Evolutionary conservation across 2,888 invertebrate genomes (phyloP), one percentile per base, ranked within the genome.

Genomic region (Cinara cedri): DNA sequence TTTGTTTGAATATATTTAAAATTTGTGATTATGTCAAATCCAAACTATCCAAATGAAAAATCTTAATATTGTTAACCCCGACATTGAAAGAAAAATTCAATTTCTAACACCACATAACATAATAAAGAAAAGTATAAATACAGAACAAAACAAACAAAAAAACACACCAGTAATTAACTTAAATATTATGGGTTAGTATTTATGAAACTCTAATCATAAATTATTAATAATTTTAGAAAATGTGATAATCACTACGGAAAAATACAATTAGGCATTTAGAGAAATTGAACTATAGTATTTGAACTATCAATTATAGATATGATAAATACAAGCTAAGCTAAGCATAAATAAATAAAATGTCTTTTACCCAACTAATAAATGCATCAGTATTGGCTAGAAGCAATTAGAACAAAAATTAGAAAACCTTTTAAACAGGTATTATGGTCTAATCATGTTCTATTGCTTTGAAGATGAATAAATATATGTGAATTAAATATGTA

Each of bases 351-450:
- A 24, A 57, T 8, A 14, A 49, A 34, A 42, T 19, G 21, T 21
- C 11, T 21, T 21, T 21, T 16, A 74, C 11, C 16, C 9, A 51
- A 63, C 21, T 24, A 54, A 74, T 63, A 42, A 63, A 63, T 42
- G 11, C 16, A 49, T 26, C 1, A 63, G 8, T 14, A 63, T 8
- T 63, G 6, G 11, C 11, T 42, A 63, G 51, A 74, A 74, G 63
- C 74, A 63, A 62, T 54, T 54, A n/a, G 24, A 62, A 62, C 21
- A 72, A 72, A 16, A 24, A 62, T 11, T 49, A 72, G 3, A 55
- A 57, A 72, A 34, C 34, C 34, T 4, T 34, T 34, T 34, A 6
- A 4, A 34, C 6, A 34, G 34, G 34, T 34, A 34, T 34, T 34
- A 4, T 34, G 34, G 3, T 34, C 34, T 6, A 34, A 34, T n/a